Percentiles rank a stretch among this genome's conserved stretches.
Conservation (phyloP, 2,113 vertebrate species). For the Hydrolagus affinis region DNA sequence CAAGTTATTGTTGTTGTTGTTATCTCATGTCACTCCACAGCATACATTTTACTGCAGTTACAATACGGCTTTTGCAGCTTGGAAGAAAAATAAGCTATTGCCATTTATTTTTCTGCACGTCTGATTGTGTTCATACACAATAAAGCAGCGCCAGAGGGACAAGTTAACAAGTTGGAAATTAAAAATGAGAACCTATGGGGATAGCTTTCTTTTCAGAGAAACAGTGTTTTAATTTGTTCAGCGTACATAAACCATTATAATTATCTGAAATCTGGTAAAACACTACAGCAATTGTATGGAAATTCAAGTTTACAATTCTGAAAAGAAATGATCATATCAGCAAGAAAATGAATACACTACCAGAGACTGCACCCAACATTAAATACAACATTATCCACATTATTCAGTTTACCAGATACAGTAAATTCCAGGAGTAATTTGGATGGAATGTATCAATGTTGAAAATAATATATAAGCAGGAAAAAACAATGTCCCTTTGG, state of each 20-base stretch:
- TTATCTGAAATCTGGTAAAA: neutral
- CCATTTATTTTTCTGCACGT: neutral
- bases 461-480: neutral
- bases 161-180: neutral
- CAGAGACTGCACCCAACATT: neutral
- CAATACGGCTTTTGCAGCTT: neutral
- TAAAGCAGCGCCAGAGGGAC: neutral
- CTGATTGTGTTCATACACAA: neutral
- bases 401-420: neutral
- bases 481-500: too few species aligned
- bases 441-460: neutral
- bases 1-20: too few species aligned
- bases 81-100: neutral
- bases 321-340: neutral
- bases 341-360: neutral
- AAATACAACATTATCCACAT: neutral
- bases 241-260: neutral
- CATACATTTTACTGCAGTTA: too few species aligned
- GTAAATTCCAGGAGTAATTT: neutral
- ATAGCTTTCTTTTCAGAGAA: neutral
- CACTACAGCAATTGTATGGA: neutral
- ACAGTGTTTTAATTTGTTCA: neutral
- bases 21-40: too few species aligned
- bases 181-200: neutral
- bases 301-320: conserved; percentile 8